Evolutionary conservation across 2,888 invertebrate genomes (phyloP), one percentile per base, ranked within the genome.

Genomic region (Euclidia mi): DNA sequence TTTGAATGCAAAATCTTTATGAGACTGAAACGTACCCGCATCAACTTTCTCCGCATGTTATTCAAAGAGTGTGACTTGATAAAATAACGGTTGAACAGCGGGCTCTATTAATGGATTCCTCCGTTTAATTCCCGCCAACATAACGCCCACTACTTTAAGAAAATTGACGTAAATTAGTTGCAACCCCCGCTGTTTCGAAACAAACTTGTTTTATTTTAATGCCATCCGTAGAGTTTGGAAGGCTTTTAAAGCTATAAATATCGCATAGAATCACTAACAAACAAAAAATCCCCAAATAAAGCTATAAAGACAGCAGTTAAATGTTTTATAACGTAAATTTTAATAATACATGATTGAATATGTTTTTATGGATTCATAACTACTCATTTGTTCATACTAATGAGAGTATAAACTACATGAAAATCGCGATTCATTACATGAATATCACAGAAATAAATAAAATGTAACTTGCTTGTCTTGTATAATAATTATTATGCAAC

Each of bases 101-200:
- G 4, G 17, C 38, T 15, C 46, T 20, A 56, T 45, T 71, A 72
- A 67, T 67, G 76, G 64, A 58, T 56, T 65, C 52, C 15, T 56
- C 61, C 48, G 40, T 65, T 62, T 61, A 53, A 72, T 65, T 65
- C 37, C 0, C 31, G 49, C 37, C 31, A 44, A 49, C 53, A 34
- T 10, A 2, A 43, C 55, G 46, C 56, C 48, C 43, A 31, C 44
- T 48, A 56, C 51, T 74, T 48, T 17, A 31, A 46, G 38, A 37
- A 35, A 52, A 67, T 56, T 38, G 38, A 55, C 34, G 41, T 29
- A 15, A 71, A 48, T 66, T 56, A 52, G 48, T 51, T 50, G 37
- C 38, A 37, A 10, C n/a, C 34, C 14, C 20, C 41, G 31, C 14
- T 31, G 17, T 12, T 12, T 6, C n/a, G 25, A 43, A 44, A 56